Base-by-base conservation (phyloP, 2,888 invertebrate species). In the Helicoverpa assulta region DNA sequence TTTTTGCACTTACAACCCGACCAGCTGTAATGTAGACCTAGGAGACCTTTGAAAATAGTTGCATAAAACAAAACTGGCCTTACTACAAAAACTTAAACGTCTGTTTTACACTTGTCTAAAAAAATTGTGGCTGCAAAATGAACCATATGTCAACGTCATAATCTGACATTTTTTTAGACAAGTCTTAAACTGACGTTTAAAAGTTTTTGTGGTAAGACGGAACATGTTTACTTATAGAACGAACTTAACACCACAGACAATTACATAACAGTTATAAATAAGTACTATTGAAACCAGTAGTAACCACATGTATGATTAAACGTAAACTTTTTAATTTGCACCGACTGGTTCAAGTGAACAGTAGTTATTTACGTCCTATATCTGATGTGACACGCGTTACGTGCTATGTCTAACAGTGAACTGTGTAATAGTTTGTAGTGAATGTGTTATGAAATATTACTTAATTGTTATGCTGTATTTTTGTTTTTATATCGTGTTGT, bases 361-460 rank as follows among this genome's bases (percentile, higher is more conserved):
- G 63, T 62, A 63, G 72, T 80, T 81, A 77, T 78, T 80, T 80
- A 78, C 76, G 60, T 77, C 67, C 59, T 72, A 68, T 78, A 77
- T 76, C 76, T 70, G 80, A 80, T 83, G 73, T 60, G 82, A 78
- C 76, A 82, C 77, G 76, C 75, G 69, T 80, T 69, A 79, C 69
- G 59, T 47, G 43, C 61, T 76, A 70, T 51, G 37, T 56, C 57
- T 51, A 60, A 14, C 26, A 51, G 19, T 16, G 53, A 18, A 29
- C 18, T 43, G 51, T 51, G 53, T 58, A 56, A 77, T 55, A 70
- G 67, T 77, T 76, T 67, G 37, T 53, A 62, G 59, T 70, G 55
- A 67, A 62, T 51, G 19, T 62, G 18, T 43, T 63, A 55, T 12
- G 26, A 53, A 56, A 33, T 16, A 16, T 19, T 3, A 29, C 4